These are phyloP conservation scores for Mesoclemmys tuberculata DNA, from an alignment of 2,113 vertebrate genomes.

Conservation along the genomic window DNA sequence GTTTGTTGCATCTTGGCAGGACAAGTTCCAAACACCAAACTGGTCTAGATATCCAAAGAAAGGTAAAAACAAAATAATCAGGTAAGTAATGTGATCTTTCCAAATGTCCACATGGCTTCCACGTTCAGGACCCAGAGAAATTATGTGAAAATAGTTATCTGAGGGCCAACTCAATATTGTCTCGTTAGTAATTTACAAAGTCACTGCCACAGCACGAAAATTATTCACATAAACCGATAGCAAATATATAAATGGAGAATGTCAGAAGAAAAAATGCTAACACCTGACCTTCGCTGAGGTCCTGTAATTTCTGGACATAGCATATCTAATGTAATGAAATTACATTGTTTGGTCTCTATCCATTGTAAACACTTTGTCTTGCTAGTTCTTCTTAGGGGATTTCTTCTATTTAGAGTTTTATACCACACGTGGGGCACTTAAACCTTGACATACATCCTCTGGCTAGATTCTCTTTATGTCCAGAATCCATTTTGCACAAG, in stretches of 20 bases:
- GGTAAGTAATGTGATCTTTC: neutral
- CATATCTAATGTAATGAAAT: neutral
- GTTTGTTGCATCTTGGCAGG: neutral
- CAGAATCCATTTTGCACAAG: neutral
- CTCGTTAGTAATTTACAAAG: neutral
- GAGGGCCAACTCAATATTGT: neutral
- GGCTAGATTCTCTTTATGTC: neutral
- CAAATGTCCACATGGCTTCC: neutral
- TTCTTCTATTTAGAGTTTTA: neutral
- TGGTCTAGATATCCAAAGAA: neutral
- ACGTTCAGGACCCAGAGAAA: neutral
- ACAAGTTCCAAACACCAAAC: neutral
- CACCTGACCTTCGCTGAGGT: neutral
- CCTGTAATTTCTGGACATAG: neutral
- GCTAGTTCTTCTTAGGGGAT: neutral
- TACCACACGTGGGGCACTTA: neutral
- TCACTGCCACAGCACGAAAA: neutral
- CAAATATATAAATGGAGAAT: neutral
- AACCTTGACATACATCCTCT: too few species aligned
- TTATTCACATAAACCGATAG: neutral
- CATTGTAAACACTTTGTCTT: neutral
- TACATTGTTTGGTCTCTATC: neutral
- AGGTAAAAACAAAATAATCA: slow-evolving; percentile 6
- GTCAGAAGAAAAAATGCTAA: neutral
- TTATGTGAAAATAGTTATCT: neutral